Evolutionary conservation across 53 echinoderm and acorn worm species (phyloP), one percentile per base, ranked within the genome.

Genomic region (Apostichopus leukothele): DNA sequence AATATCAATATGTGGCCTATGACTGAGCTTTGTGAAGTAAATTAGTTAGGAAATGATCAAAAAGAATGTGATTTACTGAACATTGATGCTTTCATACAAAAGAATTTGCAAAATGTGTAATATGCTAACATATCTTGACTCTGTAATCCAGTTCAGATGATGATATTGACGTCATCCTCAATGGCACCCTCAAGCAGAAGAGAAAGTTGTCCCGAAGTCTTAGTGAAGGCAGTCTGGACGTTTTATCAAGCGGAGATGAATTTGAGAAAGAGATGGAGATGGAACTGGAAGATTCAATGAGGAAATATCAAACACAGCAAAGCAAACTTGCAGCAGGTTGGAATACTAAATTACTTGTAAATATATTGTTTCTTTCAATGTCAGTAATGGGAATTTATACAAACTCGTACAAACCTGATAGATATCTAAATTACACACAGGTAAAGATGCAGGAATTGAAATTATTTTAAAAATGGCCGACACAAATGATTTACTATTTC

Each of bases 231-330:
- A 96, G 96, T 86, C 91, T 99, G 23, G 94, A 99, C 81, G 76
- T 99, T 90, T 53, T 54, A 52, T 99, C 99, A 51, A 99, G 99
- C 77, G 99, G 94, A 53, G 99, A 99, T 96, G 99, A 99, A 16
- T 99, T 99, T 91, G 99, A 99, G 84, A 99, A 96, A 78, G 99
- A 99, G 88, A 95, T 99, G 96, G 99, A 99, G 71, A 88, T 78
- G 57, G 99, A 96, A 63, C 89, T 99, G 52, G 93, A 96, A 68
- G 91, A 92, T 57, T 93, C 94, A 7, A 93, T 99, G 96, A 93
- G 59, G 76, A 78, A 90, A 53, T 92, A 95, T 86, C 96, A 99
- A 84, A 80, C 91, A 79, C 92, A 90, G 73, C 92, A 89, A 10
- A 52, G 87, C 67, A 60, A 76, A 50, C 75, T 50, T 53, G 88